Evolutionary conservation across 2,888 invertebrate genomes (phyloP), one percentile per base, ranked within the genome.

Genomic region (Aphrophora alni): DNA sequence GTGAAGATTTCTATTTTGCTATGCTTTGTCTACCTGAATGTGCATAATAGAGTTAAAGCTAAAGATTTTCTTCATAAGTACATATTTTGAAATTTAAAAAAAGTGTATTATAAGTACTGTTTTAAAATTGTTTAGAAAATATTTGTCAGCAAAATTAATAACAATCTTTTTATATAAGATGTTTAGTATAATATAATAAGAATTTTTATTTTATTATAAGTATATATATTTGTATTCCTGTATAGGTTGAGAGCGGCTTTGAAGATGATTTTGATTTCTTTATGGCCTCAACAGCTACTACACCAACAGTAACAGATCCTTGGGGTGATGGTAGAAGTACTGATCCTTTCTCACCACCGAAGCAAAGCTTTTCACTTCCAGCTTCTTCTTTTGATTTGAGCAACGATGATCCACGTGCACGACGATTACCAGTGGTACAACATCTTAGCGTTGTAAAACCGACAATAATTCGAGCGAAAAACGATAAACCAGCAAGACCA

Each of bases 231-330:
- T 14, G 24, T 14, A 14, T 69, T 69, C 14, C 2, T 69, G 10
- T 33, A 10, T 93, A 93, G 86, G 92, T 93, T 70, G 94, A 94
- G 87, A 94, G 94, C 88, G 94, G 95, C 3, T 95, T 95, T 87
- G 95, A 96, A 88, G 95, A 95, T 89, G 95, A 95, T 87, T 95
- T 94, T 87, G 94, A 95, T 87, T 89, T 92, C 72, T 92, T 92
- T 85, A 89, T 92, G 4, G 89, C 89, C 12, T 84, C 84, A 14
- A 80, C 80, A 8, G 73, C 83, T 21, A 83, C 85, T 3, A 83
- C 84, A 24, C 84, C 84, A 24, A 68, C 38, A 4, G 59, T 51
- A 17, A 76, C 81, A 4, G 85, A 85, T 82, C 84, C 84, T 7
- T 85, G 84, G 84, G 75, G 81, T 72, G 72, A 80, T 76, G 51